Base-by-base conservation (phyloP, 2,888 invertebrate genomes). In the Nomada ruficornis region DNA sequence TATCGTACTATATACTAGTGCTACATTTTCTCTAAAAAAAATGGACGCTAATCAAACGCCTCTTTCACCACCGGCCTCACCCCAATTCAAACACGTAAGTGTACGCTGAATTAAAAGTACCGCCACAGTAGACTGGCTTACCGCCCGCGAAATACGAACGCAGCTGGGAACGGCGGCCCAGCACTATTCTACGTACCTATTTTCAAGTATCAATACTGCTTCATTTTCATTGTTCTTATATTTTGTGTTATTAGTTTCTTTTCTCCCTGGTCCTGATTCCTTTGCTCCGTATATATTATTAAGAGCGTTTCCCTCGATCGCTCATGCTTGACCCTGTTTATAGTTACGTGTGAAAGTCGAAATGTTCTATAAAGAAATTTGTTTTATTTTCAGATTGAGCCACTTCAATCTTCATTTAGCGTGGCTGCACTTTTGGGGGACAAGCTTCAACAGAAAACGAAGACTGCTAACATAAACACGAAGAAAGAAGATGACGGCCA, bases 21-120 rank as follows among this genome's bases (percentile, higher is more conserved):
- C 50, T n/a, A 63, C 47, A 47, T 26, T 63, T 50, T n/a, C 47
- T 18, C 65, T 55, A 7, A 62, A 74, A 74, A 83, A 68, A 29
- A 92, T 92, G 91, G 91, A 92, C 59, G 71, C 88, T 5, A 82
- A 85, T 75, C 84, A 89, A 47, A 89, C 87, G 26, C 92, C 87
- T 64, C 89, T 94, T 68, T 93, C 93, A 72, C 94, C 94, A 44
- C 94, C 94, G 52, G 94, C 94, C 57, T 94, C 94, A 83, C 94
- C 94, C 59, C 92, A 91, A 77, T 86, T 92, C 50, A 93, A 89
- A 83, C 92, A 92, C 71, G 88, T 88, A 88, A 88, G 88, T 88
- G 62, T 50, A 69, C 64, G 65, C 60, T 20, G 62, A 86, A 86
- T 88, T 86, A 84, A 88, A 89, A 81, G 55, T 88, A 82, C 89